Base-by-base conservation (phyloP, 2,888 invertebrate species). In the Leptopterna dolabrata region DNA sequence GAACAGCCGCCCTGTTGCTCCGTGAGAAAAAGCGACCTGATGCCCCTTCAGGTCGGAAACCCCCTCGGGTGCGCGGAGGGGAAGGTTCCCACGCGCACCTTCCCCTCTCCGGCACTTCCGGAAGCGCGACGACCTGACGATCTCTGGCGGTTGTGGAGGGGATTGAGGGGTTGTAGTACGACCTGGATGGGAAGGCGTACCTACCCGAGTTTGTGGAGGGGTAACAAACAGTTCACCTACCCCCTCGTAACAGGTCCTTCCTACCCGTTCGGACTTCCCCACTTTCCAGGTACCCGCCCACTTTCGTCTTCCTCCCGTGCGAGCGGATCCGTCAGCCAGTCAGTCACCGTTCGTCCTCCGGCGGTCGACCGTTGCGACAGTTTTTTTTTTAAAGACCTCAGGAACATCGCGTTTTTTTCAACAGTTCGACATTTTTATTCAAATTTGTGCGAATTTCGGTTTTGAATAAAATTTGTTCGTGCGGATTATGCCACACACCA, bases 1-100 rank as follows among this genome's bases (percentile, higher is more conserved):
- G 83, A 19, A 16, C 11, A 76, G 27, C 29, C 2, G 36, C 45
- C 85, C 85, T 85, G 85, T 85, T 85, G 85, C 85, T 73, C n/a
- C 85, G 85, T 85, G 85, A 85, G 85, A 85, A 85, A 63, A 85
- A 85, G 47, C n/a, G 85, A 85, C 85, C 85, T 85, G 85, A 85
- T 73, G 85, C 85, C 85, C 73, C 76, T 73, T 83, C 36, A 36
- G 36, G 30, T 73, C 71, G 84, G 84, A 63, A 27, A 30, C 16
- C 36, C 30, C n/a, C 11, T 47, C 51, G 41, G 24, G 24, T 30
- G 24, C 73, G 0, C 63, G 81, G 27, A 55, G 82, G 47, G 80
- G 71, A 85, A 73, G 73, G 85, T 85, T 85, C 85, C 85, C 85
- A 85, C 85, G 85, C 85, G 85, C 27, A 70, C 63, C 29, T 76